These are phyloP conservation scores for Rissa tridactyla DNA, from an alignment of 2,113 vertebrate species.

Conservation along the genomic window DNA sequence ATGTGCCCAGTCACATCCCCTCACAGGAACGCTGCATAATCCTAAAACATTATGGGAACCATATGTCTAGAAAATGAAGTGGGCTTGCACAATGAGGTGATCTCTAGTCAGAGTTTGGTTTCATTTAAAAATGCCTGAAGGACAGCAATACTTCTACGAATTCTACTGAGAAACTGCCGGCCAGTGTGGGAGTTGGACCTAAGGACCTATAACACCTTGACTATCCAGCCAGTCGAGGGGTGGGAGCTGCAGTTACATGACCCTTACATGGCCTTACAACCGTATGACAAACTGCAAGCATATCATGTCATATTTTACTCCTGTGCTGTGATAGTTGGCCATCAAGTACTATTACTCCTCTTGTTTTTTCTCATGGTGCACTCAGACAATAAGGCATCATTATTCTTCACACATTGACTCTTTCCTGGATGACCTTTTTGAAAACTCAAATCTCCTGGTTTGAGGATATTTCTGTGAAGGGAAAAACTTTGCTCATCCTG, in stretches of 20 bases:
- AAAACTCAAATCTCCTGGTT: neutral
- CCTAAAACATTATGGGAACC: slow-evolving; percentile 34
- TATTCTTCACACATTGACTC: neutral
- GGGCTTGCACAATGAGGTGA: slow-evolving; percentile 13
- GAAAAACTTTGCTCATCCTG: neutral
- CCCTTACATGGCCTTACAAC: neutral
- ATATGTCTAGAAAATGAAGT: slow-evolving; percentile 43
- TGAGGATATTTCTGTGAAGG: neutral
- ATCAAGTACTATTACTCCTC: neutral
- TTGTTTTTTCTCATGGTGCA: neutral
- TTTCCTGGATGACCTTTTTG: neutral
- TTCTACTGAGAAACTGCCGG: neutral
- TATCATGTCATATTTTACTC: neutral
- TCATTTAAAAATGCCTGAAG: slow-evolving; percentile 14
- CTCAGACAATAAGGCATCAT: neutral
- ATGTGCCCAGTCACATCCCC: slow-evolving; percentile 52
- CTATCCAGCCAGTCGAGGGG: neutral
- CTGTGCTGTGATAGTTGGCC: neutral
- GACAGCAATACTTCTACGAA: neutral
- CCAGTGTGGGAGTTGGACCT: neutral
- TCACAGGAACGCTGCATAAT: slow-evolving; percentile 7
- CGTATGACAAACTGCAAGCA: neutral
- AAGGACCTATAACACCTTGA: neutral
- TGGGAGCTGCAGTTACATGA: neutral
- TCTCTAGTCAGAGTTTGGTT: neutral